Evolutionary conservation across 2,113 vertebrate genomes (phyloP), one percentile per base, ranked within the genome.

Genomic region (Salvator merianae): DNA sequence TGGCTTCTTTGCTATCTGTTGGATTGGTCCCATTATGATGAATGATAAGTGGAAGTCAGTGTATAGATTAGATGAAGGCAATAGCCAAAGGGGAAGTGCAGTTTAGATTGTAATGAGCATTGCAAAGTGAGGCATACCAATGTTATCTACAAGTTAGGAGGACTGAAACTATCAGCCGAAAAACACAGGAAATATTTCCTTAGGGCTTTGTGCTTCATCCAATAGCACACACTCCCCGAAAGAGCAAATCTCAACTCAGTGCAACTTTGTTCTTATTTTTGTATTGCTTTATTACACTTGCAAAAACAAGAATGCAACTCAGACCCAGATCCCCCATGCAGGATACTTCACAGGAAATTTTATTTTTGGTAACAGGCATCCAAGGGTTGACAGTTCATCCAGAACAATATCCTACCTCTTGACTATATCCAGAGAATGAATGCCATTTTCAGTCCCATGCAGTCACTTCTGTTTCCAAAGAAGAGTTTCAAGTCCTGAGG

Each of bases 131-230:
- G 71, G 76, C 72, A 82, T 88, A 86, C 79, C 83, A 84, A 53
- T 63, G 26, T 80, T 90, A 84, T 76, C 83, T 91, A 75, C 74
- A 80, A 78, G 84, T 85, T 69, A 50, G 50, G 84, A 90, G 86
- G 74, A 74, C 81, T 87, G 82, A 75, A 85, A 30, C 22, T 73
- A 34, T 76, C 53, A 40, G 43, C n/a, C 80, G 63, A 89, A 85
- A 20, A 89, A 18, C 22, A 50, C 55, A 89, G 72, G 66, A 87
- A 81, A 73, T 36, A 81, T 75, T 36, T 40, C 74, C 89, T 32
- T 74, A 0, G 32, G 87, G 34, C 75, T 55, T 90, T 89, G 85
- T 65, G 53, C 78, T 89, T 47, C 77, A 86, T 88, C 80, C 80
- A 86, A 63, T 7, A 65, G 53, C 65, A 59, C 43, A 77, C 62